These are phyloP conservation scores for Dinomys branickii DNA, from an alignment of 2,113 vertebrate genomes.

Conservation along the genomic window DNA sequence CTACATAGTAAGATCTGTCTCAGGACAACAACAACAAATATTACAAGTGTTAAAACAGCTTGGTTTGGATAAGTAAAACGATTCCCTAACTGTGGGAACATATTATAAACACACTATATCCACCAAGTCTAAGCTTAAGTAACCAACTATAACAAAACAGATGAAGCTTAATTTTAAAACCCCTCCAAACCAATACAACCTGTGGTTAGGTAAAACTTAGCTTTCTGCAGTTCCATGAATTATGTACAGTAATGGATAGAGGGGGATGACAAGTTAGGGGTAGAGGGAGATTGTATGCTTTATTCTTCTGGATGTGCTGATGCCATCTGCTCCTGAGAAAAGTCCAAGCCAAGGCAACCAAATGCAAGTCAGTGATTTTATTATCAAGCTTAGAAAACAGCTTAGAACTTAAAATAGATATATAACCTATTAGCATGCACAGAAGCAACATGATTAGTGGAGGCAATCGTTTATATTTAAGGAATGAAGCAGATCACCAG, in stretches of 20 bases:
- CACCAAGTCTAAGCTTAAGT: not conserved
- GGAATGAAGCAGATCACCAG: not conserved
- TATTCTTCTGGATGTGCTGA: not conserved
- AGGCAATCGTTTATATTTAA: not conserved
- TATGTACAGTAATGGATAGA: not conserved
- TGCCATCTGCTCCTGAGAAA: not conserved
- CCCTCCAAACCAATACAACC: not conserved
- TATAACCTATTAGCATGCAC: not conserved
- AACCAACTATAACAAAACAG: not conserved
- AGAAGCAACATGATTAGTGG: not conserved
- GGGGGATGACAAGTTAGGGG: not conserved
- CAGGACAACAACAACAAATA: not conserved
- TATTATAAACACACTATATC: not conserved
- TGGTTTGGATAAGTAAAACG: constrained; percentile 3
- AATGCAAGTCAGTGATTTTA: not conserved
- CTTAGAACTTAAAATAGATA: not conserved
- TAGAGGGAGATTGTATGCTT: not conserved
- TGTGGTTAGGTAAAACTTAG: not conserved
- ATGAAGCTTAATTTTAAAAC: constrained; percentile 19
- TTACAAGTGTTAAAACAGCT: not conserved
- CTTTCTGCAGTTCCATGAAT: not conserved
- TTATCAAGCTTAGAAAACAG: constrained; percentile 14
- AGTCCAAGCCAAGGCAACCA: not conserved
- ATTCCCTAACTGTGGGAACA: not conserved
- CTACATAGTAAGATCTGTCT: not conserved